phyloP scores from a whole-genome alignment of 37 sponge, comb jelly and placozoan genomes.

The Corticium candelabrum region DNA sequence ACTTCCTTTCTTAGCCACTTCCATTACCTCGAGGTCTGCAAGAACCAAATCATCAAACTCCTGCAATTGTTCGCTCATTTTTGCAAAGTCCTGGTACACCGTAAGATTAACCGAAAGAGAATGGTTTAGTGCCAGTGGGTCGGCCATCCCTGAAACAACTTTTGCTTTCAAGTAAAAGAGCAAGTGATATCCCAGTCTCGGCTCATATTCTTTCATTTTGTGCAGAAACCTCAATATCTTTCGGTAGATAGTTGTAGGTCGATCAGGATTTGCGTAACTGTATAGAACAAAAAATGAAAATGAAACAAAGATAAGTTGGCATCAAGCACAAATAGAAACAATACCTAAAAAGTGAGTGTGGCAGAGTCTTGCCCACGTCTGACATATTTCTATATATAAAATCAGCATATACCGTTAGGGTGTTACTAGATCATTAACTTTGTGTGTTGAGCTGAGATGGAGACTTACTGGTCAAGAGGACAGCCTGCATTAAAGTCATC shows the following conservation, averaged over 20 bases:
- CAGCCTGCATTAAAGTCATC: neutral
- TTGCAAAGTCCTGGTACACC: no score
- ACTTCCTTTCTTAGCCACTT: no score
- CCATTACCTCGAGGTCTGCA: no score
- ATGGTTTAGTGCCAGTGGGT: no score
- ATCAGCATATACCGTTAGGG: no score
- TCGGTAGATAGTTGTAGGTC: neutral
- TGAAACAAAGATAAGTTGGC: neutral
- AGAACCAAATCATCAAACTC: no score
- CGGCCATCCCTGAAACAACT: no score
- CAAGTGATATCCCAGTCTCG: neutral
- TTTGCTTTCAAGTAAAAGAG: neutral
- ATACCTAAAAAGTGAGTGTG: neutral
- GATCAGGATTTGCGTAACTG: neutral
- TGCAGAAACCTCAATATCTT: neutral
- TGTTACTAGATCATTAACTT: no score
- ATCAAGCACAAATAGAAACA: neutral
- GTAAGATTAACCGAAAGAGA: no score
- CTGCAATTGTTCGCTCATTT: no score
- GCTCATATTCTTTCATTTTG: neutral
- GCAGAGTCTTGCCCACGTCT: neutral
- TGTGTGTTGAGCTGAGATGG: no score
- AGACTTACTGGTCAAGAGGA: neutral
- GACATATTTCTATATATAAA: neutral
- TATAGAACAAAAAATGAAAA: neutral